Evolutionary conservation across 2,888 invertebrate species (phyloP).

Genomic region (Epistrophe eligans): DNA sequence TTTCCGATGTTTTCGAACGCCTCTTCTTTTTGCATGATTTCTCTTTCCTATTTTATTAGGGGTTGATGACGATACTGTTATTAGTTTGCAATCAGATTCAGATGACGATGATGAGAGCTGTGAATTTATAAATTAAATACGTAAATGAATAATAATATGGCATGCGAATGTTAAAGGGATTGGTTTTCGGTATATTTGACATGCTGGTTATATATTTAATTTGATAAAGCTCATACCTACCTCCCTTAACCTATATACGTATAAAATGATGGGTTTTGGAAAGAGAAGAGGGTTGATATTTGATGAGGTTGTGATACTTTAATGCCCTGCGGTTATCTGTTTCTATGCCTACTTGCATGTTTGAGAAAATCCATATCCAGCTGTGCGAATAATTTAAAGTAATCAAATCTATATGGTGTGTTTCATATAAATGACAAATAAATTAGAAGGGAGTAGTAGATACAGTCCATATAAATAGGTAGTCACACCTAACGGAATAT

Average conservation of each 20-base stretch:
- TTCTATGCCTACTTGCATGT: background rate
- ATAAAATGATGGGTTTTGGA: background rate
- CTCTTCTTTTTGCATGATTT: slow-evolving; percentile 29
- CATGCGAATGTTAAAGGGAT: slow-evolving; percentile 50
- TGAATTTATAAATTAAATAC: slow-evolving; percentile 37
- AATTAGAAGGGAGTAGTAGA: background rate
- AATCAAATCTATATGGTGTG: slow-evolving; percentile 33
- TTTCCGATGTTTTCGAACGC: slow-evolving; percentile 73
- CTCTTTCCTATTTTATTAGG: slow-evolving; percentile 3
- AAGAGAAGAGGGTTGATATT: slow-evolving; percentile 30
- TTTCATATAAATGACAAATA: background rate
- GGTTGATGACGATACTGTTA: slow-evolving; percentile 74
- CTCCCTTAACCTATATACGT: background rate
- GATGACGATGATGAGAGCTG: slow-evolving; percentile 20
- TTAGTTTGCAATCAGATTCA: slow-evolving; percentile 73
- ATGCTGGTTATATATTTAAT: slow-evolving; percentile 73
- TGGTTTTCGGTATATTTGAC: slow-evolving; percentile 65
- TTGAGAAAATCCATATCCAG: slow-evolving; percentile 69
- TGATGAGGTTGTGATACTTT: slow-evolving; percentile 27
- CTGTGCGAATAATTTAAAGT: slow-evolving; percentile 64
- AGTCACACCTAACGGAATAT: no score
- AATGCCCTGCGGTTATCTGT: slow-evolving; percentile 57
- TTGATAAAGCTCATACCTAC: slow-evolving; percentile 47
- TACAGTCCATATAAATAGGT: background rate
- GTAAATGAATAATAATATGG: slow-evolving; percentile 70